A percentile compares a stretch with the other conserved stretches of the same genome.
Conservation (phyloP, 2,888 invertebrate genomes). For the Pegoplata infirma region DNA sequence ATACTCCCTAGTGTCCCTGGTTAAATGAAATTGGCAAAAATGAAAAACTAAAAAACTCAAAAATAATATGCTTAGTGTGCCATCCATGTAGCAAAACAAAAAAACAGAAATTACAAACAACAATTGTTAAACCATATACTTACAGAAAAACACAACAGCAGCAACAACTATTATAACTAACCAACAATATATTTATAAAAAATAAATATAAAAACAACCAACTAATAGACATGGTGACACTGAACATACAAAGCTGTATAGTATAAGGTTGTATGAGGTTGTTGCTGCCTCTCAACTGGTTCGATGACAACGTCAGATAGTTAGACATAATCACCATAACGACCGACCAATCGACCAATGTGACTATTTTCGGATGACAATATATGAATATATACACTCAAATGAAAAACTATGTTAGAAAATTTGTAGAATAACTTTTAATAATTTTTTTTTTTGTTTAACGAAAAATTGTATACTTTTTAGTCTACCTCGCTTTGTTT, state of each 20-base stretch:
- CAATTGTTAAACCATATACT: constrained; percentile 28
- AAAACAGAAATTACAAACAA: constrained; percentile 14
- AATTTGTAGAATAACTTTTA: no score
- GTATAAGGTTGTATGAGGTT: constrained; percentile 60
- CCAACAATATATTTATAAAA: no score
- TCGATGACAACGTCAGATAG: constrained; percentile 52
- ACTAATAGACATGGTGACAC: constrained; percentile 75
- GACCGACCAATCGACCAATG: neutral
- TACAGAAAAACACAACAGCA: constrained; percentile 67
- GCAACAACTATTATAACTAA: constrained; percentile 67
- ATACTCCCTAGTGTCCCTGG: constrained; percentile 28
- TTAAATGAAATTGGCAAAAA: constrained; percentile 6
- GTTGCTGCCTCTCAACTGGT: constrained; percentile 64
- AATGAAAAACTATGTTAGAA: constrained; percentile 27
- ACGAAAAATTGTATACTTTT: no score
- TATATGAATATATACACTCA: constrained; percentile 28
- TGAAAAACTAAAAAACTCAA: neutral
- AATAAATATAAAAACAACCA: no score
- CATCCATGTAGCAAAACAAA: constrained; percentile 9
- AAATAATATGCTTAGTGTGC: constrained; percentile 18
- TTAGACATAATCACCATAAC: constrained; percentile 1
- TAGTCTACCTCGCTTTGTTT: no score
- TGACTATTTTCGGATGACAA: neutral
- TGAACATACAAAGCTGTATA: constrained; percentile 67
- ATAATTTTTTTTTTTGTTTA: no score